Evolutionary conservation across 2,797 vertebrate species (phyloP), one percentile per base, ranked within the genome.

Genomic region (Mycteria americana): DNA sequence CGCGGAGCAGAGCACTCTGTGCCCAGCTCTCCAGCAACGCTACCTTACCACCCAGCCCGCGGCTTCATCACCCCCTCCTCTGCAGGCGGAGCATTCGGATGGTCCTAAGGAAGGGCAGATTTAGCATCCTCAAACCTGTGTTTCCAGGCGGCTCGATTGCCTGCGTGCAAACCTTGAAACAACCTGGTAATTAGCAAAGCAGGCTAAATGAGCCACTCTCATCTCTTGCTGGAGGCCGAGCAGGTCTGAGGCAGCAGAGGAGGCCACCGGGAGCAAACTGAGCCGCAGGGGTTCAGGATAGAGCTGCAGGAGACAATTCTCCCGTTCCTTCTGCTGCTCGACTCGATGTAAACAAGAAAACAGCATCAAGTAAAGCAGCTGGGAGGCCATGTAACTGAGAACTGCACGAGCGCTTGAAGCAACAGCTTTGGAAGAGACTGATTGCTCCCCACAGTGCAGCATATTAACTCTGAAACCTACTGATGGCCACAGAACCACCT

Each of bases 61-160:
- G 4, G 50, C 45, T 12, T n/a, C 79, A 6, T 2, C 39, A 10
- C 13, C 21, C 30, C 27, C 53, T 57, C 30, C 41, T 63, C 59
- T 31, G 13, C 22, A 43, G 53, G 19, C 0, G 0, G 14, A 37
- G 39, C 33, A 51, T n/a, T 25, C 0, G 0, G 23, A 33, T 9
- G 22, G 5, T 51, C 39, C 43, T 10, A 24, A 51, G 31, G 37
- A 57, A 30, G 9, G 30, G 27, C 6, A 77, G 50, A 11, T n/a
- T 33, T 6, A 51, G 15, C 65, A 64, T 30, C 18, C 59, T 10
- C 62, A 48, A 48, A 35, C 21, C 13, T 30, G 43, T 18, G 15
- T 22, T 28, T 54, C 54, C 67, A 48, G 53, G 41, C 4, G 0
- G 21, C 59, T 53, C 3, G 4, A 77, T 30, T 7, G 4, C 64